These are phyloP conservation scores for Epirrhoe alternata DNA, from an alignment of 2,888 invertebrate genomes.

Conservation along the genomic window DNA sequence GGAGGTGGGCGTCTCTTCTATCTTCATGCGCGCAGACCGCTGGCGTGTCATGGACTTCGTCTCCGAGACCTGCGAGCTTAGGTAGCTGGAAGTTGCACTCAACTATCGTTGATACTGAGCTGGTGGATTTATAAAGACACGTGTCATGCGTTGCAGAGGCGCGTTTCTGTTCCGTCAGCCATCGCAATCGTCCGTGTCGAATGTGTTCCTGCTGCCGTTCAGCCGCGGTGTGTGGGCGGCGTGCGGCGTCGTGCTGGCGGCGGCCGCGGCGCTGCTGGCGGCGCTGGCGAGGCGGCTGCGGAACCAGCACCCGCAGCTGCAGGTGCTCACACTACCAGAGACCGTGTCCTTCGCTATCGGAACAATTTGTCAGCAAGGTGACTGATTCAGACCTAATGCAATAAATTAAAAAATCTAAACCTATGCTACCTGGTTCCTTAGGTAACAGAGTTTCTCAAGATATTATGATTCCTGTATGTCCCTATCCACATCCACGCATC, in stretches of 20 bases:
- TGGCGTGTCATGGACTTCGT: slow-evolving; percentile 79
- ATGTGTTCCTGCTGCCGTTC: slow-evolving; percentile 87
- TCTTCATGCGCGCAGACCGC: slow-evolving; percentile 86
- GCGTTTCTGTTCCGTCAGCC: slow-evolving; percentile 87
- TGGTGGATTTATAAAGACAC: neutral
- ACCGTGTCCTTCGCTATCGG: slow-evolving; percentile 83
- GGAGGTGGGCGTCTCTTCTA: slow-evolving; percentile 79
- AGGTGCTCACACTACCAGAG: slow-evolving; percentile 67
- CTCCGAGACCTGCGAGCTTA: slow-evolving; percentile 79
- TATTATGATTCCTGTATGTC: too few species aligned
- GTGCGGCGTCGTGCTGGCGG: slow-evolving; percentile 50
- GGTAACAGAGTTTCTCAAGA: too few species aligned
- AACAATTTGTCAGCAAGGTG: slow-evolving; percentile 87
- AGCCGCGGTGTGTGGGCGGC: slow-evolving; percentile 84
- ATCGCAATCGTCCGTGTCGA: slow-evolving; percentile 84
- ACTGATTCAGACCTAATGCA: too few species aligned
- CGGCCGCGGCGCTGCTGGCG: slow-evolving; percentile 52
- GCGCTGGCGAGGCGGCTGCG: slow-evolving; percentile 42
- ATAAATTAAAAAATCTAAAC: too few species aligned
- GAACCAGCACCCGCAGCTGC: slow-evolving; percentile 39
- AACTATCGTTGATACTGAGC: neutral
- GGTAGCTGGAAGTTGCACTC: slow-evolving; percentile 47
- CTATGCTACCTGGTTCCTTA: too few species aligned
- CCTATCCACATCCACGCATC: too few species aligned
- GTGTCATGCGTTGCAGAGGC: slow-evolving; percentile 62